These are phyloP conservation scores for Flexamia atlantica DNA, from an alignment of 2,888 invertebrate species.

Conservation along the genomic window DNA sequence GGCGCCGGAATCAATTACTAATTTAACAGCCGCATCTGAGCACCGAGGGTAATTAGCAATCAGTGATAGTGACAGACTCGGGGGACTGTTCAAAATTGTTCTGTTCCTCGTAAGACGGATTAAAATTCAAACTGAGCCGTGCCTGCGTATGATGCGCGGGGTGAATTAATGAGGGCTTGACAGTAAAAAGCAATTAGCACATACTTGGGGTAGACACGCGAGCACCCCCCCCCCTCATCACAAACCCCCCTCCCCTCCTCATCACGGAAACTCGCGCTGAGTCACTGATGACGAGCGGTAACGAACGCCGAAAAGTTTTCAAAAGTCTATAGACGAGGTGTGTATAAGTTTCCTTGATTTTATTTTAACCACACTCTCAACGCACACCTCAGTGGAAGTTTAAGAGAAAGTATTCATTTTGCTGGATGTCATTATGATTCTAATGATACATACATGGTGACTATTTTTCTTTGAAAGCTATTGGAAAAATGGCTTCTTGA, in stretches of 20 bases:
- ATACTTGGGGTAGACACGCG: constrained; percentile 45
- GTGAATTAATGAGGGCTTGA: constrained; percentile 55
- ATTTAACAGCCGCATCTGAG: constrained; percentile 3
- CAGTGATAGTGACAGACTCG: constrained; percentile 30
- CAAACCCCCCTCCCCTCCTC: not conserved
- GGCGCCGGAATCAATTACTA: not conserved
- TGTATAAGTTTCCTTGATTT: not conserved
- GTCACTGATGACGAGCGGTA: constrained; percentile 19
- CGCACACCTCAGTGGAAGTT: too few species aligned
- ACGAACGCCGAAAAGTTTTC: constrained; percentile 6
- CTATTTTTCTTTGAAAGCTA: too few species aligned
- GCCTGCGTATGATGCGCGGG: constrained; percentile 50
- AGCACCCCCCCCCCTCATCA: not conserved
- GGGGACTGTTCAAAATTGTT: not conserved
- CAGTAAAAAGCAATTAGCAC: constrained; percentile 52
- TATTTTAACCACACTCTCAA: too few species aligned
- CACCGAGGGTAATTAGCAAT: constrained; percentile 34
- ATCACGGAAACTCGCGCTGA: constrained; percentile 20
- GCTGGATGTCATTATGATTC: too few species aligned
- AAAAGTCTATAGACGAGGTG: not conserved
- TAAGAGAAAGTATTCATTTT: too few species aligned
- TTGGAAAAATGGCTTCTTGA: too few species aligned
- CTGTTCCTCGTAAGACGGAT: not conserved
- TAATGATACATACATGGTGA: too few species aligned
- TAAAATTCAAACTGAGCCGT: constrained; percentile 46